These are phyloP conservation scores for Anoplolepis gracilipes DNA, from an alignment of 1,140 invertebrate genomes.

Conservation along the genomic window DNA sequence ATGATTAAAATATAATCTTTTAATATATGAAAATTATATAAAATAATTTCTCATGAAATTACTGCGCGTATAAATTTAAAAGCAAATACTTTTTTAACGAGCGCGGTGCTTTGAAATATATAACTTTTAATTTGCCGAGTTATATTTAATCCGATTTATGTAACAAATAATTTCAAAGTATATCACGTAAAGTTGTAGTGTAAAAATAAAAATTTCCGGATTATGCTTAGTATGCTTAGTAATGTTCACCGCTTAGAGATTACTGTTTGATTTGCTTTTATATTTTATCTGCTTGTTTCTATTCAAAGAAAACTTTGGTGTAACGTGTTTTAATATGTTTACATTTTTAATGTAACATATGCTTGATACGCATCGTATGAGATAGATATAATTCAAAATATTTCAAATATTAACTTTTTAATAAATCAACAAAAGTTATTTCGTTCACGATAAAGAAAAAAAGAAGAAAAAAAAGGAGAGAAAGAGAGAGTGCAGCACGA, in stretches of 20 bases:
- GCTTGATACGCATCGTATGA: not conserved
- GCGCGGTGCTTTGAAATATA: not conserved
- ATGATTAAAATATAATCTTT: not conserved
- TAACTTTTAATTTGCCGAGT: not conserved
- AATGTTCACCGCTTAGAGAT: no score
- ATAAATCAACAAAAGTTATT: not conserved
- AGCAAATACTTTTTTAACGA: not conserved
- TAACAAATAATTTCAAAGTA: not conserved
- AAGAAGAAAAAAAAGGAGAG: not conserved
- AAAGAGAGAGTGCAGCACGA: conserved; percentile 12
- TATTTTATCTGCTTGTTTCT: not conserved
- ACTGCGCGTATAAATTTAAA: not conserved
- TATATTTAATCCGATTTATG: not conserved
- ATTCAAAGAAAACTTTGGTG: not conserved
- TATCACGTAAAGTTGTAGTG: not conserved
- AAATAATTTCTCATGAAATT: not conserved
- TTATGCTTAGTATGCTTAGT: no score
- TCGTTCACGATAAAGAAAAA: not conserved
- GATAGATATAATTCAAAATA: not conserved
- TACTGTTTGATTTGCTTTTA: not conserved
- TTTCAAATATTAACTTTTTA: not conserved
- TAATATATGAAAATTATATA: not conserved
- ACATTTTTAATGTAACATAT: not conserved
- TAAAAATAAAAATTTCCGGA: not conserved
- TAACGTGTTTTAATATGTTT: not conserved